A percentile compares a stretch with the other conserved stretches of the same genome.
phyloP scores from a whole-genome alignment of 2,888 invertebrate species.

The Erpobdella octoculata region DNA sequence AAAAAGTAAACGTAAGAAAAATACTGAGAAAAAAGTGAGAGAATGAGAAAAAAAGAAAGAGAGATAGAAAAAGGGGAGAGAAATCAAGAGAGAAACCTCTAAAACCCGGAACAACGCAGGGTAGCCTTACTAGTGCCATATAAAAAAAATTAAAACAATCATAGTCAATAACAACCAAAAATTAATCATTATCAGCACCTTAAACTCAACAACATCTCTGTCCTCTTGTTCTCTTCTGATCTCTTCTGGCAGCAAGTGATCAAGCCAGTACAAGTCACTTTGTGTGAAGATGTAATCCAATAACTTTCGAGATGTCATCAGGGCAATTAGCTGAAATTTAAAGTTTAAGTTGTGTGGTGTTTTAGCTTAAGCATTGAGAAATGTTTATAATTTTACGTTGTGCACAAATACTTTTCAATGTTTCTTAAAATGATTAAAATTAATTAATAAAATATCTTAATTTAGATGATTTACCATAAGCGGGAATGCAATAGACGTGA shows the following conservation, averaged over 20 bases:
- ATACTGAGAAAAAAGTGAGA: too few relatives aligned
- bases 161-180: not conserved
- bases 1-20: too few relatives aligned
- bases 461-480: conserved; percentile 64
- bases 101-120: too few relatives aligned
- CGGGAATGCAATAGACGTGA: conserved; percentile 85
- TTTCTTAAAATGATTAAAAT: not conserved
- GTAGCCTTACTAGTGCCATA: too few relatives aligned
- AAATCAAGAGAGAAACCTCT: too few relatives aligned
- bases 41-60: too few relatives aligned
- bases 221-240: conserved; percentile 47
- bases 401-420: not conserved
- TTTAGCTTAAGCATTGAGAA: not conserved
- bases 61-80: too few relatives aligned
- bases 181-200: not conserved
- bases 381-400: not conserved
- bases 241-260: conserved; percentile 50
- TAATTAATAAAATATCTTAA: not conserved
- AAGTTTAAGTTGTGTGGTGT: not conserved
- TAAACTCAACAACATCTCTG: conserved; percentile 5
- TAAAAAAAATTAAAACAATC: not conserved
- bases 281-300: conserved; percentile 50
- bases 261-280: conserved; percentile 50
- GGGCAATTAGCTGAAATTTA: conserved; percentile 40
- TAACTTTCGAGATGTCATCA: conserved; percentile 49